phyloP scores from a whole-genome alignment of 2,797 vertebrate species.

The Hypotaenidia okinawae region DNA sequence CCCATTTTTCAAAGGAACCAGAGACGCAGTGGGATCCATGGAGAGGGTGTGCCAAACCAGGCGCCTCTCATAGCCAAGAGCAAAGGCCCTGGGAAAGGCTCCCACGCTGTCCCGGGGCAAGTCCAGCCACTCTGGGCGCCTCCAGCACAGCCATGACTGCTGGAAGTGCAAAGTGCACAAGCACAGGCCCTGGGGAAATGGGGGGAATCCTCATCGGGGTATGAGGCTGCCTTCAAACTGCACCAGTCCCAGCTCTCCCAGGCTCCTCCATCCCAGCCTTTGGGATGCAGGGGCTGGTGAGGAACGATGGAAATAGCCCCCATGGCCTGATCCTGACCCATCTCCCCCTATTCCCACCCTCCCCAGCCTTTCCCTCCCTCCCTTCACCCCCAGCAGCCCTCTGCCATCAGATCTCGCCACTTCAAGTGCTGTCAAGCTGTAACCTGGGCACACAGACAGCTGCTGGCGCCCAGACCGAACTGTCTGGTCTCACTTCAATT shows the following conservation, averaged over 20 bases:
- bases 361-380: neutral
- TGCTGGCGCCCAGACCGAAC: neutral
- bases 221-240: neutral
- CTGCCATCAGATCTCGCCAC: neutral
- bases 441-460: neutral
- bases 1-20: neutral
- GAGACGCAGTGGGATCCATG: neutral
- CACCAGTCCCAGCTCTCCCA: neutral
- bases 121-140: rapidly evolving
- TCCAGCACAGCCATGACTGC: neutral
- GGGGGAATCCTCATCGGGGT: rapidly evolving
- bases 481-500: neutral
- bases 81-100: neutral
- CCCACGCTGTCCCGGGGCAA: rapidly evolving
- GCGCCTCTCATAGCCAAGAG: neutral
- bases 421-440: neutral
- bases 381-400: neutral
- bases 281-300: rapidly evolving
- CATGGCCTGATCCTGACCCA: neutral
- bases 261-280: neutral
- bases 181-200: neutral
- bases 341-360: neutral
- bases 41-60: neutral
- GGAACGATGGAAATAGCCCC: rapidly evolving
- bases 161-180: neutral